A percentile compares a stretch with the other conserved stretches of the same genome.
phyloP scores from a whole-genome alignment of 2,113 vertebrate species.

The Archilochus colubris region DNA sequence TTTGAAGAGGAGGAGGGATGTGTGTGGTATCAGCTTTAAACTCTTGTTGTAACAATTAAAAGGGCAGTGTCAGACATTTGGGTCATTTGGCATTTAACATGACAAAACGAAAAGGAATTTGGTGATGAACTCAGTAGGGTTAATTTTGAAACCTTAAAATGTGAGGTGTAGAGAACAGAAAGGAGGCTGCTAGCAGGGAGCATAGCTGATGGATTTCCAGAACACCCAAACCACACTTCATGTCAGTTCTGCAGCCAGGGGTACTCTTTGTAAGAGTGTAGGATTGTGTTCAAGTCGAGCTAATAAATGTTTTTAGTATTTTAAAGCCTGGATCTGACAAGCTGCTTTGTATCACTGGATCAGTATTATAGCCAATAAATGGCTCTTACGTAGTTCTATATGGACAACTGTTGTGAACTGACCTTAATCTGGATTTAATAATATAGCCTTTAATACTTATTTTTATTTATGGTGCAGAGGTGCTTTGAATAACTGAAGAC shows the following conservation, averaged over 20 bases:
- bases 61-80: conserved; percentile 20
- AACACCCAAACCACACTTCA: neutral
- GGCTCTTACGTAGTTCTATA: neutral
- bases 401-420: conserved; percentile 1
- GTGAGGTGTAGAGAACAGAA: neutral
- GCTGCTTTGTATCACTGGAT: conserved; percentile 1
- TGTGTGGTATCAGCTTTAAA: neutral
- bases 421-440: conserved; percentile 47
- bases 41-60: conserved; percentile 56
- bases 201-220: neutral
- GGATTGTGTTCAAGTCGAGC: neutral
- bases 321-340: conserved; percentile 11
- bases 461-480: conserved; percentile 25
- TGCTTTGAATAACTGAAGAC: neutral
- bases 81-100: conserved; percentile 17
- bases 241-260: neutral
- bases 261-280: neutral
- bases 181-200: neutral
- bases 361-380: neutral
- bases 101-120: conserved; percentile 3
- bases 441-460: neutral
- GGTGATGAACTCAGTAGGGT: neutral
- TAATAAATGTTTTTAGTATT: conserved; percentile 8
- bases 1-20: neutral
- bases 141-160: neutral